phyloP scores from a whole-genome alignment of 2,888 invertebrate species.

The Allygus modestus region DNA sequence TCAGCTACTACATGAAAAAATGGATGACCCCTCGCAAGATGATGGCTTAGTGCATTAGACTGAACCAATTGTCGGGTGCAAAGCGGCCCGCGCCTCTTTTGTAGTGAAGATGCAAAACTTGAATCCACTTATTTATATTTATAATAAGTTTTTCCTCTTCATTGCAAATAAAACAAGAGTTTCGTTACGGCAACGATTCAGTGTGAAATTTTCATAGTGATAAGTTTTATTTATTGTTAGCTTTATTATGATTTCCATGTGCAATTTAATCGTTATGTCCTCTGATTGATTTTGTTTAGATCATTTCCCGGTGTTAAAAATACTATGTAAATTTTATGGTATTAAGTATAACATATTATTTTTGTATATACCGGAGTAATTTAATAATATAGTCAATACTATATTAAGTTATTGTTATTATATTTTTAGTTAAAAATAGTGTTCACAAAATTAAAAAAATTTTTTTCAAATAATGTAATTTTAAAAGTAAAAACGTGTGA shows the following conservation, averaged over 20 bases:
- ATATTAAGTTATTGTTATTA: too few species aligned
- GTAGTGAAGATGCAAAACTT: constrained; percentile 71
- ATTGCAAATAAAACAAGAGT: constrained; percentile 66
- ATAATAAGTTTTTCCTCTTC: constrained; percentile 71
- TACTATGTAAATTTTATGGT: not conserved
- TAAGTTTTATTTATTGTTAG: constrained; percentile 52
- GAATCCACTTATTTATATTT: constrained; percentile 63
- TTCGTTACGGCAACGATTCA: constrained; percentile 11
- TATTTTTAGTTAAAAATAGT: too few species aligned
- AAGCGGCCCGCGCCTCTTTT: constrained; percentile 62
- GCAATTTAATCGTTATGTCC: not conserved
- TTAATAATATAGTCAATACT: not conserved
- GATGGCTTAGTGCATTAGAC: constrained; percentile 78
- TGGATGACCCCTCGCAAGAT: constrained; percentile 92
- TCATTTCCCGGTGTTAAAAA: not conserved
- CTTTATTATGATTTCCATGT: constrained; percentile 38
- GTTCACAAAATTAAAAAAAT: too few species aligned
- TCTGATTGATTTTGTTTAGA: not conserved
- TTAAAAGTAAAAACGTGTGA: too few species aligned
- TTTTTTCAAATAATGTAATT: too few species aligned
- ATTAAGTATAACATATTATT: not conserved
- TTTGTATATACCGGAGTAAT: too few species aligned
- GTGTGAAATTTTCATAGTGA: constrained; percentile 36
- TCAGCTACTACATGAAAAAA: constrained; percentile 96
- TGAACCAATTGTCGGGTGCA: constrained; percentile 30